Conservation (phyloP, 2,113 vertebrate species). For the Camelus bactrianus region DNA sequence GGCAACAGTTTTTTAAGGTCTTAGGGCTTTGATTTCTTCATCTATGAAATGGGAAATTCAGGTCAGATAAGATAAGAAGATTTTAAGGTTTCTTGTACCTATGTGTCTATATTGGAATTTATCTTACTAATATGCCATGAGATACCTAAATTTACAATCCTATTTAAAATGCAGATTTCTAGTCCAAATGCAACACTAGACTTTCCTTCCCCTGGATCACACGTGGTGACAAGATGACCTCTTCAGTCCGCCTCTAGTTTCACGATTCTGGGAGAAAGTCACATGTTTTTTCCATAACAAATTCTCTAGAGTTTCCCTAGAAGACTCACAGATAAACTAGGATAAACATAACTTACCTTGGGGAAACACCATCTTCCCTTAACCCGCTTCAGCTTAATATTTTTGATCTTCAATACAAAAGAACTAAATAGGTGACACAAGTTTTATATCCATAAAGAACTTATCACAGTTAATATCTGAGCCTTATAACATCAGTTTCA, state of each 20-base stretch:
- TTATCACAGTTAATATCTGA: neutral
- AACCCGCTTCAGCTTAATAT: neutral
- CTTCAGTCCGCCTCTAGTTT: neutral
- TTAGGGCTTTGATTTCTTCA: neutral
- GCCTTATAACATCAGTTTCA: neutral
- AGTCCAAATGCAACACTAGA: constrained; percentile 35
- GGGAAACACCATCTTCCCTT: neutral
- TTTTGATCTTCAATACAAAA: neutral
- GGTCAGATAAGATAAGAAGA: neutral
- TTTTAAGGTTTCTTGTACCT: neutral
- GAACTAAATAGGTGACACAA: neutral
- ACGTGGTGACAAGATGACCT: neutral
- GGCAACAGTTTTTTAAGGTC: neutral
- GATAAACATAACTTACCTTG: neutral
- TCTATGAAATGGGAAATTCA: neutral
- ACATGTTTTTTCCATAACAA: neutral
- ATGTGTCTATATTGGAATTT: neutral
- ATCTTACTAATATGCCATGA: neutral
- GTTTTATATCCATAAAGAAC: neutral
- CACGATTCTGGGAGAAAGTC: neutral
- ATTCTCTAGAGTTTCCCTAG: neutral
- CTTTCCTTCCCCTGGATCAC: neutral
- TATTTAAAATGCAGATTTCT: constrained; percentile 2
- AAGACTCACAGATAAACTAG: neutral
- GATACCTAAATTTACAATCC: neutral